phyloP scores from a whole-genome alignment of 2,888 invertebrate species.

The Trichopria drosophilae region DNA sequence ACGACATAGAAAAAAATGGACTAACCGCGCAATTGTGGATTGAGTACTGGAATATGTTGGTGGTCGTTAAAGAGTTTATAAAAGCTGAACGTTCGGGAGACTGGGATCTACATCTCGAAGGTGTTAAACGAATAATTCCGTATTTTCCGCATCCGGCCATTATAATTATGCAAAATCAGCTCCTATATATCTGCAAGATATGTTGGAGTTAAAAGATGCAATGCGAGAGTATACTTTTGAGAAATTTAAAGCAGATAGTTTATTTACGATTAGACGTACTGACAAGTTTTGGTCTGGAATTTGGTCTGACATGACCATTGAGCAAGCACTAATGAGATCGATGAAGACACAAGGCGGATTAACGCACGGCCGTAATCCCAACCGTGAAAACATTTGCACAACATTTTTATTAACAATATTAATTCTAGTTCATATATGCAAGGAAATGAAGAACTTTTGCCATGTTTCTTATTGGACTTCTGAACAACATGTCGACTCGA shows the following conservation, averaged over 20 bases:
- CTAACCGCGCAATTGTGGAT: conserved; percentile 37
- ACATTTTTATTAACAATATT: conserved; percentile 42
- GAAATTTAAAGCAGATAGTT: no score
- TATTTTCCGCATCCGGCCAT: conserved; percentile 48
- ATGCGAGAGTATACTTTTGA: conserved; percentile 34
- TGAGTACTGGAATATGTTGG: conserved; percentile 42
- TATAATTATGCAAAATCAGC: conserved; percentile 46
- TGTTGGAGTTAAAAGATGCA: conserved; percentile 39
- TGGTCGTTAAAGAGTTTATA: conserved; percentile 42
- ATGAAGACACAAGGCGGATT: conserved; percentile 42
- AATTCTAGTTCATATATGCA: conserved; percentile 35
- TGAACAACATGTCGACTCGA: conserved; percentile 43
- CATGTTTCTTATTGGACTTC: conserved; percentile 30
- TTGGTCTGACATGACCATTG: conserved; percentile 45
- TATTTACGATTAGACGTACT: conserved; percentile 34
- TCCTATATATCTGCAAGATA: conserved; percentile 53
- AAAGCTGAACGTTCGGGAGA: no score
- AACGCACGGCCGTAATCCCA: conserved; percentile 39
- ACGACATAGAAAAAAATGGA: no score
- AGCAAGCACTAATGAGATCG: conserved; percentile 44
- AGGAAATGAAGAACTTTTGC: conserved; percentile 35
- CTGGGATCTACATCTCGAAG: no score
- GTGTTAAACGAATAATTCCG: conserved; percentile 45
- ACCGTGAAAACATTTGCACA: conserved; percentile 38
- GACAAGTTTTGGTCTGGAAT: conserved; percentile 34